Evolutionary conservation across 1,140 invertebrate genomes (phyloP).

Genomic region (Cydia amplana): DNA sequence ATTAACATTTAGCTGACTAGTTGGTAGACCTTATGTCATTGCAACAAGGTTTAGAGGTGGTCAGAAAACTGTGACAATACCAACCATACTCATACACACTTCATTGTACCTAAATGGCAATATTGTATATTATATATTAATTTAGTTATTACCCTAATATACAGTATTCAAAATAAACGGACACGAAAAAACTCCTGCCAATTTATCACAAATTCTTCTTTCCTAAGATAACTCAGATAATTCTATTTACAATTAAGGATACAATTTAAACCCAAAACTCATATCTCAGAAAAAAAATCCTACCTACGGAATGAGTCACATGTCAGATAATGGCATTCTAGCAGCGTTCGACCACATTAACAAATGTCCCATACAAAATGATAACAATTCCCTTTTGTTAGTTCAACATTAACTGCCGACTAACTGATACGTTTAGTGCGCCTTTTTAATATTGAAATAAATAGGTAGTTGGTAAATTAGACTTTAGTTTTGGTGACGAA

Average conservation of each 20-base stretch:
- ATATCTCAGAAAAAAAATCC: slow-evolving; percentile 21
- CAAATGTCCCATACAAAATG: slow-evolving; percentile 72
- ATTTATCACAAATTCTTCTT: no score
- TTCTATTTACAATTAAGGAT: background rate
- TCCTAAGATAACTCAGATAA: background rate
- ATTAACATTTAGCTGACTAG: no score
- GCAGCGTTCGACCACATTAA: slow-evolving; percentile 66
- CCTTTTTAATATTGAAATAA: background rate
- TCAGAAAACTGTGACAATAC: no score
- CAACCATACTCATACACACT: no score
- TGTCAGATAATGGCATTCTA: slow-evolving; percentile 72
- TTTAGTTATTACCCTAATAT: no score
- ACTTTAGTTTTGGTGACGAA: background rate
- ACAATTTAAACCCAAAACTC: background rate
- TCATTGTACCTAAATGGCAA: no score
- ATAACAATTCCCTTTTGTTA: slow-evolving; percentile 76
- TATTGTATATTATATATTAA: no score
- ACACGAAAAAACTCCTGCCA: no score
- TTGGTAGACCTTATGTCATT: no score
- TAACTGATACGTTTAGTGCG: slow-evolving; percentile 53
- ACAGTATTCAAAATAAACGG: no score
- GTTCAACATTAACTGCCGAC: slow-evolving; percentile 54
- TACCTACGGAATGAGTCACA: slow-evolving; percentile 56
- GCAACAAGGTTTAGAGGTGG: no score
- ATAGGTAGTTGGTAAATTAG: background rate